These are phyloP conservation scores for Chelonoidis abingdonii DNA, from an alignment of 2,113 vertebrate species.

Conservation along the genomic window DNA sequence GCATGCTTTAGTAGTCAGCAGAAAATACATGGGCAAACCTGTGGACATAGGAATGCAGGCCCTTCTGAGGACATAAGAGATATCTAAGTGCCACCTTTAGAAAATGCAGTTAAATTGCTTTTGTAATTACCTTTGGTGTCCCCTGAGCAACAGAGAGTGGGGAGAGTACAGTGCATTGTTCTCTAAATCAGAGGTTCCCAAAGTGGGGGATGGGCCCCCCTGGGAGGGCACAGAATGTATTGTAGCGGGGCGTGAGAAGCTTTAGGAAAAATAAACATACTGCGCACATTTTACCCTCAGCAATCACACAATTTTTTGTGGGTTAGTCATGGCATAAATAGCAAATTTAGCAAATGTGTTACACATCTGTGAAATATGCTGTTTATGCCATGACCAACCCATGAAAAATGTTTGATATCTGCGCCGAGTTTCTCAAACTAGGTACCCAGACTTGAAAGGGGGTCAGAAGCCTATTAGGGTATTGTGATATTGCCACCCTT, in stretches of 20 bases:
- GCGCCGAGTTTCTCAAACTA: no score
- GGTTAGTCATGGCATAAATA: neutral
- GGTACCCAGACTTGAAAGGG: no score
- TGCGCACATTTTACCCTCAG: neutral
- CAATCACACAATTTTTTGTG: neutral
- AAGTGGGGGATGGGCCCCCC: neutral
- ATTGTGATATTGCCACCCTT: no score
- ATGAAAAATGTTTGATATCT: no score
- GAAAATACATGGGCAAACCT: neutral
- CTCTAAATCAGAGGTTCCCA: neutral
- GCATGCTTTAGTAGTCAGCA: neutral
- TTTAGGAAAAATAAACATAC: neutral
- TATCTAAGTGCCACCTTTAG: neutral
- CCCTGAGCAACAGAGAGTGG: neutral
- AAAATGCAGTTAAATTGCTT: neutral
- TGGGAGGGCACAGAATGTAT: neutral
- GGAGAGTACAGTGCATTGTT: no score
- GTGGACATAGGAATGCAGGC: neutral
- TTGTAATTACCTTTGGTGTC: neutral
- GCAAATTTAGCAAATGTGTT: neutral
- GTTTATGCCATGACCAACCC: no score
- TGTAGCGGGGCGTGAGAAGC: neutral
- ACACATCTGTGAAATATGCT: no score
- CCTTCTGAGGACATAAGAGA: no score
- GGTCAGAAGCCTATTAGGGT: no score